A percentile compares a stretch with the other conserved stretches of the same genome.
These are phyloP conservation scores for Agriopis leucophaearia DNA, from an alignment of 2,888 invertebrate genomes.

Conservation along the genomic window DNA sequence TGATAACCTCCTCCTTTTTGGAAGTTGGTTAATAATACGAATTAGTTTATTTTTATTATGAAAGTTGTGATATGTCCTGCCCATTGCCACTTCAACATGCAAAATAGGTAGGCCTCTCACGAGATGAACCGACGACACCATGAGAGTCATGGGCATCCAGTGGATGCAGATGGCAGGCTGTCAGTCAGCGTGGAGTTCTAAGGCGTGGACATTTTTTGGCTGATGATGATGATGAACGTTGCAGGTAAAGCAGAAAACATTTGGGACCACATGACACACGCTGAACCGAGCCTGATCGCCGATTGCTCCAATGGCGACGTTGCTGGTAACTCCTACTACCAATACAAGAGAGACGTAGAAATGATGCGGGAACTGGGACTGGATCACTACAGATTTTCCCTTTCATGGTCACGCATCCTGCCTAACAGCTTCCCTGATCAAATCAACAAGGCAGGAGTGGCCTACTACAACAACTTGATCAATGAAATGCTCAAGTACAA, in stretches of 20 bases:
- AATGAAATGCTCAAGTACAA: constrained; percentile 84
- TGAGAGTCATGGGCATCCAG: too few relatives aligned
- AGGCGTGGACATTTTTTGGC: too few relatives aligned
- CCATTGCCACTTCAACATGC: too few relatives aligned
- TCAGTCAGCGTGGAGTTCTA: too few relatives aligned
- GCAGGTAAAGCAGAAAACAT: constrained; percentile 85
- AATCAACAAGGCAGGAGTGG: constrained; percentile 79
- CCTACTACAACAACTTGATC: constrained; percentile 76
- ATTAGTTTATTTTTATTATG: too few relatives aligned
- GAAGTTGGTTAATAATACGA: too few relatives aligned
- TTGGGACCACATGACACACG: constrained; percentile 87
- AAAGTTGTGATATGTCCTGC: too few relatives aligned
- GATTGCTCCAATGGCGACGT: constrained; percentile 82
- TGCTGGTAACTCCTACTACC: constrained; percentile 86
- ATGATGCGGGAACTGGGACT: constrained; percentile 76
- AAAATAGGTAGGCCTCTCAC: too few relatives aligned
- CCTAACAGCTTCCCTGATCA: constrained; percentile 83
- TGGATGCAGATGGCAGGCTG: too few relatives aligned
- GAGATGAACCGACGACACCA: too few relatives aligned
- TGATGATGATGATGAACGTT: too few relatives aligned
- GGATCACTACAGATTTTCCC: constrained; percentile 84
- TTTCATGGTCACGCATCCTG: constrained; percentile 88
- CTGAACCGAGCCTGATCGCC: constrained; percentile 50
- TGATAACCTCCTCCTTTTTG: too few relatives aligned
- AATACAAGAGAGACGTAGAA: constrained; percentile 83